Evolutionary conservation across 1,140 invertebrate species (phyloP), one percentile per base, ranked within the genome.

Genomic region (Cepaea nemoralis): DNA sequence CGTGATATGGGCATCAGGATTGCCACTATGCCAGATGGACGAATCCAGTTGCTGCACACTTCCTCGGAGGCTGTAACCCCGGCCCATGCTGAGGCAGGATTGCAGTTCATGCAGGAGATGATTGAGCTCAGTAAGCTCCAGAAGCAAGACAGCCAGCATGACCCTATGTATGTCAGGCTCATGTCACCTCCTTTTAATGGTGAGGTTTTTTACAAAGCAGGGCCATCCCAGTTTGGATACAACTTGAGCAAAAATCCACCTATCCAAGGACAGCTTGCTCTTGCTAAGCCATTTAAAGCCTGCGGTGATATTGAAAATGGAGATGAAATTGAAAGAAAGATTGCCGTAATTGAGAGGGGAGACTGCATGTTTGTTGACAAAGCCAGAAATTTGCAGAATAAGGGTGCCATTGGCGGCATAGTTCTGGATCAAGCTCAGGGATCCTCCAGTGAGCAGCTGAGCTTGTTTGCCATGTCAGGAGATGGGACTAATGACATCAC

Each of bases 91-190:
- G 95, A 98, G 88, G 96, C 98, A 92, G 98, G 98, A 0, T 90
- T 98, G 35, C 92, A 96, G 40, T 99, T 99, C 88, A 99, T 99
- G 96, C 96, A 98, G 88, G 98, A 99, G 92, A 98, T 99, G 96
- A 94, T 97, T 14, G 96, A 98, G 91, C 91, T 97, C 66, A 96
- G 96, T 45, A 96, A 96, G 88, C 91, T 93, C 80, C 94, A 95
- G 37, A 83, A 87, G 63, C 83, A 84, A 33, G 87, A 89, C 55
- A 80, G 88, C 73, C 89, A 90, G 63, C 88, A 90, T 83, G 91
- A 91, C 27, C 90, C 90, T 1, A 86, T 90, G 83, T 83, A 87
- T 35, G 85, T 91, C 24, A 88, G 90, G 77, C 73, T 90, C 19
- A 63, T 83, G 24, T 81, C 88, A 0, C 69, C 84, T 14, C 85